These are phyloP conservation scores for Lemur catta DNA, from an alignment of 2,797 vertebrate species.

Conservation along the genomic window DNA sequence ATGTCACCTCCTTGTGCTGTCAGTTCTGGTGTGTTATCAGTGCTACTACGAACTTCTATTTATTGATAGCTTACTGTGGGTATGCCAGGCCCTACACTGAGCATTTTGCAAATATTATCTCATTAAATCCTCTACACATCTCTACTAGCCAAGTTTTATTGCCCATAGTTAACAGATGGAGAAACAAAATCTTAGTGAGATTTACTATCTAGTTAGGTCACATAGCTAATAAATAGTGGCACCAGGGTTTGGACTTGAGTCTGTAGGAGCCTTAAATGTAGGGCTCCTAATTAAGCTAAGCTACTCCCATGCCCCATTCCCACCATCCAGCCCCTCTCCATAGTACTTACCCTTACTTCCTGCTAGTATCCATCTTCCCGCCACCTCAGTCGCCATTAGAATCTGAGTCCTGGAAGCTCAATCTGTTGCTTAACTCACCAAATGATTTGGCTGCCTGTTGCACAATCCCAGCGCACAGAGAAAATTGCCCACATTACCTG, in stretches of 20 bases:
- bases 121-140: neutral
- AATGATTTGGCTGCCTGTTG: neutral
- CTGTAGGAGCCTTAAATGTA: neutral
- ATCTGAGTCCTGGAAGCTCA: neutral
- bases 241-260: neutral
- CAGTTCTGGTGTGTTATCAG: neutral
- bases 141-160: neutral
- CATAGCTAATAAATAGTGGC: neutral
- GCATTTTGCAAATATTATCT: neutral
- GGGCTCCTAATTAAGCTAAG: neutral
- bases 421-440: neutral
- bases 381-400: neutral
- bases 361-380: neutral
- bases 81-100: neutral
- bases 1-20: neutral
- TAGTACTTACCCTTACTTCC: neutral
- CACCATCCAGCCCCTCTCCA: neutral
- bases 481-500: neutral
- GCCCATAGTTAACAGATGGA: neutral
- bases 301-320: accelerated
- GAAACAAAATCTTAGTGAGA: neutral
- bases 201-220: neutral
- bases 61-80: neutral
- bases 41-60: neutral
- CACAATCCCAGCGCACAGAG: neutral